phyloP scores from a whole-genome alignment of 2,888 invertebrate species.

The Lampropteryx suffumata region DNA sequence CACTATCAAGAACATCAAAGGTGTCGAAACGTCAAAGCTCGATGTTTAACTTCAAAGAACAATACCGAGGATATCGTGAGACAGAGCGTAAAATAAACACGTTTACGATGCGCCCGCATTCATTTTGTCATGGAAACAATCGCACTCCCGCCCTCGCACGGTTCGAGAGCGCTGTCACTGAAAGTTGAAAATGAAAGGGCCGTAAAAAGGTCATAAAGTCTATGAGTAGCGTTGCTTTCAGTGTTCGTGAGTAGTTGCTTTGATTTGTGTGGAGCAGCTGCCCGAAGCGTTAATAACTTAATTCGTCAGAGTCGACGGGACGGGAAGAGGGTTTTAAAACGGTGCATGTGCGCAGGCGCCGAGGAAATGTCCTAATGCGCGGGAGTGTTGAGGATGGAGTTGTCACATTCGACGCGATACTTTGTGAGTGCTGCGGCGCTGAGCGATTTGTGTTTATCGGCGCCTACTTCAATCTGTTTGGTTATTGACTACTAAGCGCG shows the following conservation, averaged over 20 bases:
- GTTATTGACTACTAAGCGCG: slow-evolving; percentile 62
- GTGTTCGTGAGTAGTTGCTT: slow-evolving; percentile 67
- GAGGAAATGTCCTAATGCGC: slow-evolving; percentile 63
- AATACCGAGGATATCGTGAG: slow-evolving; percentile 59
- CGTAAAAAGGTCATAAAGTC: slow-evolving; percentile 77
- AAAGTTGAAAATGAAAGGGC: slow-evolving; percentile 75
- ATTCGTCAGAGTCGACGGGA: slow-evolving; percentile 77
- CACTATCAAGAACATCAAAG: slow-evolving; percentile 65
- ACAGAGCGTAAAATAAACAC: slow-evolving; percentile 61
- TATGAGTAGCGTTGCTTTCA: slow-evolving; percentile 64
- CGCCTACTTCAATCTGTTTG: slow-evolving; percentile 51
- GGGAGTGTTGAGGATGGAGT: slow-evolving; percentile 54
- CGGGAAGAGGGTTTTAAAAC: slow-evolving; percentile 73
- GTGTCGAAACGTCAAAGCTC: slow-evolving; percentile 52
- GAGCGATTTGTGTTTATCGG: slow-evolving; percentile 72
- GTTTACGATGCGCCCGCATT: slow-evolving; percentile 67
- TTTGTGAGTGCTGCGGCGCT: slow-evolving; percentile 47
- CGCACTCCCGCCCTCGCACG: slow-evolving; percentile 50
- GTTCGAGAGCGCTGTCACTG: slow-evolving; percentile 49
- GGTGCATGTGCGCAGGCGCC: slow-evolving; percentile 66
- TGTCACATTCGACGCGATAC: slow-evolving; percentile 46
- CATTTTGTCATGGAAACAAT: slow-evolving; percentile 75
- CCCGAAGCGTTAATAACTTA: slow-evolving; percentile 79
- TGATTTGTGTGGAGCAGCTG: slow-evolving; percentile 81
- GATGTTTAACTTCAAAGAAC: slow-evolving; percentile 65